Percentiles rank a stretch among this genome's conserved stretches.
Evolutionary conservation across 2,888 invertebrate species (phyloP).

Genomic region (Oxyteleia sp.): DNA sequence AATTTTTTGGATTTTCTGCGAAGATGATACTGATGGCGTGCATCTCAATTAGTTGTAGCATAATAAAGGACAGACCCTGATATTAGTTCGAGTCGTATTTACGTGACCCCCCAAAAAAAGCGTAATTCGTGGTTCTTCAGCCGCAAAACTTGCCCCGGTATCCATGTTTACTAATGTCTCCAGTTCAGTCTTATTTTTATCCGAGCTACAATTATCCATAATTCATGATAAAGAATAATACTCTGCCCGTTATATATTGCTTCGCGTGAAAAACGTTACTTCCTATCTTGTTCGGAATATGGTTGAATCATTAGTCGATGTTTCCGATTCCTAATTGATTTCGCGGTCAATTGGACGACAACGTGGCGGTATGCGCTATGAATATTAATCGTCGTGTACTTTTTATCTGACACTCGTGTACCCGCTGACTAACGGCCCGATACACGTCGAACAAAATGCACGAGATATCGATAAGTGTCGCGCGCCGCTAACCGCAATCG

Average conservation of each 20-base stretch:
- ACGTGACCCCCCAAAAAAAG: neutral
- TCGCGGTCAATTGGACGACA: constrained; percentile 58
- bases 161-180: neutral
- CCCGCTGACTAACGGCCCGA: constrained; percentile 56
- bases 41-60: neutral
- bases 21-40: neutral
- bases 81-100: neutral
- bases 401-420: constrained; percentile 68
- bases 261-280: neutral
- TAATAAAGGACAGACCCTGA: neutral
- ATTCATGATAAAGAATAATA: neutral
- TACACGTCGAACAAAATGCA: constrained; percentile 49
- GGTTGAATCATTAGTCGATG: constrained; percentile 4
- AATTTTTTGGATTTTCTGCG: too few relatives aligned
- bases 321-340: constrained; percentile 48
- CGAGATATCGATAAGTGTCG: constrained; percentile 76
- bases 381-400: constrained; percentile 66
- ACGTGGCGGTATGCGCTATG: constrained; percentile 41
- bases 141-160: neutral
- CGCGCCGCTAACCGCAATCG: constrained; percentile 79
- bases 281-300: neutral
- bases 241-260: neutral
- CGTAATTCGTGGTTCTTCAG: neutral
- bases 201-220: neutral
- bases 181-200: neutral